Base-by-base conservation (phyloP, 2,797 vertebrate species). In the Leptoclinus maculatus region DNA sequence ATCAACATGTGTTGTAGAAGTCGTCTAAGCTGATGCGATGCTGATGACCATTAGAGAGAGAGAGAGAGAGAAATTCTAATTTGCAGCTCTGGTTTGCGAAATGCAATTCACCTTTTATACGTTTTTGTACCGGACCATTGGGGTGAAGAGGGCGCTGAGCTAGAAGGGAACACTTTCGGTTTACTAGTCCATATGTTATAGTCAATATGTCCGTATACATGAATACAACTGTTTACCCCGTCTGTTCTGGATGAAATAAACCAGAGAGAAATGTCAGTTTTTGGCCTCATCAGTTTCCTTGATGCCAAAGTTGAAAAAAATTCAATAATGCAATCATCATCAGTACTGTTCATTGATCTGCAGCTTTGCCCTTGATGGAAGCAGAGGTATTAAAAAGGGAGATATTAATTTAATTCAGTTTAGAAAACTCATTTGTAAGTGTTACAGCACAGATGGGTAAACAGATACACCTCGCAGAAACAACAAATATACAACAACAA, bases 1-100 rank as follows among this genome's bases (percentile, higher is more conserved):
- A 56, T 77, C 54, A 29, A 70, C 68, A 78, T 39, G 38, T 45
- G n/a, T 79, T 75, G 71, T 74, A 65, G 7, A 29, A 75, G 51
- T 66, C 58, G 25, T 75, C 38, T 54, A 39, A 79, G 62, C 16
- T 53, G 58, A 79, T 73, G 47, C 25, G 21, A 81, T 32, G 47
- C 36, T 83, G 56, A 75, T 64, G 68, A 67, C 59, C 29, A 59
- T 39, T 12, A 51, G 16, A 66, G 19, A 29, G 56, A 51, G 16
- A 54, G 25, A 66, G 36, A 67, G 14, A 56, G 25, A 25, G 23
- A 54, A 29, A 29, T 29, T 5, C 29, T 5, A 56, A 43, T 80
- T 25, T 72, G 53, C n/a, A 32, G 45, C 29, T 65, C 4, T 60
- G n/a, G 19, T 62, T 74, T 29, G 29, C 21, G 29, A 67, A 66